Evolutionary conservation across 2,888 invertebrate genomes (phyloP), one percentile per base, ranked within the genome.

Genomic region (Luperina nickerlii): DNA sequence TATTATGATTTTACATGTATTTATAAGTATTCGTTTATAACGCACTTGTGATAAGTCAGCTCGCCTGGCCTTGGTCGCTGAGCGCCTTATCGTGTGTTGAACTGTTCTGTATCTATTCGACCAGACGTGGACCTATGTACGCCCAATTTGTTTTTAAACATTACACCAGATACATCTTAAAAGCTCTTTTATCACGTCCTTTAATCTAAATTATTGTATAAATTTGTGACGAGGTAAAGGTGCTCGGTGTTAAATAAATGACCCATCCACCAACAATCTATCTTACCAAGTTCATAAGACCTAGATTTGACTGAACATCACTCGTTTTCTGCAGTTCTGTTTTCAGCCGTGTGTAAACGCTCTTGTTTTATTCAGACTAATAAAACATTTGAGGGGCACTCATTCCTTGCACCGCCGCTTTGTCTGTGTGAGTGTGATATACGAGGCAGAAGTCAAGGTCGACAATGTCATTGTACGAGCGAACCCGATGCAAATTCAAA

Each of bases 71-170:
- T 96, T 96, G 96, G 93, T 92, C 79, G 87, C 51, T 77, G 93
- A 92, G 93, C 93, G 93, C 93, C 94, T 97, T 97, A 96, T 97
- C 96, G 96, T 97, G 90, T 96, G 96, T 96, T 96, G 96, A 97
- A 96, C 96, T 95, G 94, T 88, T 93, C 80, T 88, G 87, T 90
- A 86, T 84, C 85, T 82, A 78, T 80, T 79, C 75, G 81, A 86
- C 81, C 87, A 86, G 86, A 80, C 86, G 81, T 76, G 82, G 81
- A 81, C 74, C 78, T 82, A 54, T 72, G 70, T 72, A 80, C 54
- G 51, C 48, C 74, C 54, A 66, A 86, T 79, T 82, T 81, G 73
- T 83, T 82, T 79, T 82, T 69, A 67, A 78, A 83, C 70, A 65
- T 51, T 74, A 66, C 71, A 71, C 27, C 54, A 63, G 65, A 51